Percentiles rank a stretch among this genome's conserved stretches.
phyloP scores from a whole-genome alignment of 2,888 invertebrate genomes.

The Myopa tessellatipennis region DNA sequence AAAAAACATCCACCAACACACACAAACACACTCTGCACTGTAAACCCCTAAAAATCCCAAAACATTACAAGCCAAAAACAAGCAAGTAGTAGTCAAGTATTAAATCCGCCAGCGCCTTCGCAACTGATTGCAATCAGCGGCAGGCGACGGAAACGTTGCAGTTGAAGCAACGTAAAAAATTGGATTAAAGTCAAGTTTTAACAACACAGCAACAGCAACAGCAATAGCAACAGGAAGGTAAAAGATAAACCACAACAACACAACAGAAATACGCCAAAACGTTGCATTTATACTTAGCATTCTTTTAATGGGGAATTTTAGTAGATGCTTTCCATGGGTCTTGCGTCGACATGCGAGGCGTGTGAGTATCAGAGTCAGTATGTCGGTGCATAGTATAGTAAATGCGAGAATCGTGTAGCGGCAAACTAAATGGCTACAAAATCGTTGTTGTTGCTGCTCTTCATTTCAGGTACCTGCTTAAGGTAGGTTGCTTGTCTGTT shows the following conservation, averaged over 20 bases:
- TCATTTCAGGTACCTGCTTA: neutral
- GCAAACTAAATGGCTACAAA: constrained; percentile 12
- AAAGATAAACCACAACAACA: constrained; percentile 12
- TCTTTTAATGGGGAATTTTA: constrained; percentile 14
- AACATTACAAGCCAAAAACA: neutral
- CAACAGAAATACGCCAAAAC: neutral
- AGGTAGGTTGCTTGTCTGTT: too few relatives aligned
- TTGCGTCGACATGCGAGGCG: neutral
- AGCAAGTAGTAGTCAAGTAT: neutral
- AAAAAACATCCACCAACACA: too few relatives aligned
- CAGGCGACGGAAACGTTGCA: constrained; percentile 1
- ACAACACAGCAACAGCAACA: neutral
- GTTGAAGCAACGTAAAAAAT: neutral
- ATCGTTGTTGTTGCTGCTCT: constrained; percentile 1
- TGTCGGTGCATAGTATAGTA: constrained; percentile 2
- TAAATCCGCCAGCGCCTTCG: constrained; percentile 10
- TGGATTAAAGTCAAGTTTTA: constrained; percentile 25
- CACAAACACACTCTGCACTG: too few relatives aligned
- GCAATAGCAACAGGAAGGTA: neutral
- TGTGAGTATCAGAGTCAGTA: neutral
- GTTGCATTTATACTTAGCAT: constrained; percentile 4
- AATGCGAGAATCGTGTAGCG: constrained; percentile 6
- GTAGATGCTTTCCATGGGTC: neutral
- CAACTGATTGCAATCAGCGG: constrained; percentile 21
- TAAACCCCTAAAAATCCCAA: neutral